phyloP scores from a whole-genome alignment of 2,888 invertebrate species.

The Oegoconia quadripuncta region DNA sequence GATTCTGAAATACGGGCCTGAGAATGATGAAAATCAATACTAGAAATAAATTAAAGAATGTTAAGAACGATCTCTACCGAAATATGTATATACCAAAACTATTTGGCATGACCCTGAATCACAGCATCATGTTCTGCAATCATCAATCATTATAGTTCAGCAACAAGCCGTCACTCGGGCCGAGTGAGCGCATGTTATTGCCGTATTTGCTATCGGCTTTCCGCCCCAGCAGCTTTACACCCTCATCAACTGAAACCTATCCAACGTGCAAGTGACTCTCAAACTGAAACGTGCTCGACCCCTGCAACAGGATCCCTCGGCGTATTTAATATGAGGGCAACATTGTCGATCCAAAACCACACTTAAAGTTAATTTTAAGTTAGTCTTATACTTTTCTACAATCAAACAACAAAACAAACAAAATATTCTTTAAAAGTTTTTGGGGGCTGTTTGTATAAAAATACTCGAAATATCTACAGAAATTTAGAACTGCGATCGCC shows the following conservation, averaged over 20 bases:
- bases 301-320: too few relatives aligned
- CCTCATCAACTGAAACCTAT: slow-evolving; percentile 33
- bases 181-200: slow-evolving; percentile 28
- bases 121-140: not conserved
- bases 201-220: slow-evolving; percentile 45
- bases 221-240: slow-evolving; percentile 37
- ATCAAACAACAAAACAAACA: too few relatives aligned
- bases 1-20: too few relatives aligned
- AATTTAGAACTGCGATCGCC: too few relatives aligned
- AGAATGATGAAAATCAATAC: too few relatives aligned
- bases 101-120: too few relatives aligned
- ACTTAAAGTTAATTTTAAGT: too few relatives aligned
- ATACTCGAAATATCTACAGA: not conserved
- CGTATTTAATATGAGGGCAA: too few relatives aligned
- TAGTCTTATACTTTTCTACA: too few relatives aligned
- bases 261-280: slow-evolving; percentile 1
- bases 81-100: not conserved
- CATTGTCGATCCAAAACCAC: too few relatives aligned
- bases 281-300: not conserved
- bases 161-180: not conserved
- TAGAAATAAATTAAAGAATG: too few relatives aligned
- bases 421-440: not conserved
- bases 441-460: not conserved
- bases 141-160: slow-evolving; percentile 1
- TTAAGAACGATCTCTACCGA: too few relatives aligned